These are phyloP conservation scores for Aspidiotus rigidus DNA, from an alignment of 2,888 invertebrate genomes.

Conservation along the genomic window DNA sequence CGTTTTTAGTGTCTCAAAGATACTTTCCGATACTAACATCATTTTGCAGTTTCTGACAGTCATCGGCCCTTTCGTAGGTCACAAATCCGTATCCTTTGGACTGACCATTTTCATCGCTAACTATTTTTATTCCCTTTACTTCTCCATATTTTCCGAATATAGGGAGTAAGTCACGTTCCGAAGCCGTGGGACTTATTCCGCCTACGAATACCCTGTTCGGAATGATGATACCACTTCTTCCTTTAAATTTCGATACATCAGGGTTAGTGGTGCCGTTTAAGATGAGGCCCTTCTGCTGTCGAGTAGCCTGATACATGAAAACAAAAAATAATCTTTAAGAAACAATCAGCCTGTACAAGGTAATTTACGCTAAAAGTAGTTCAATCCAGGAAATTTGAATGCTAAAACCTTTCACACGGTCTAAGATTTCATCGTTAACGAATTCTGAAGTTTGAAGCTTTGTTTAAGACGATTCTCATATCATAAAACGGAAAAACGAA, in stretches of 20 bases:
- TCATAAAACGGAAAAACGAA: no score
- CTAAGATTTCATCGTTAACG: no score
- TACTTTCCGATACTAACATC: conserved; percentile 48
- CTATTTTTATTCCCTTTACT: conserved; percentile 86
- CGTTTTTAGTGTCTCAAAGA: background rate
- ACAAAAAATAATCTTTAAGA: conserved; percentile 11
- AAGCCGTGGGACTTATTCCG: conserved; percentile 85
- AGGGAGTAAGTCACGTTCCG: conserved; percentile 81
- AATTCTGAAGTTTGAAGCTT: no score
- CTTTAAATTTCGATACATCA: conserved; percentile 16
- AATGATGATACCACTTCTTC: conserved; percentile 49
- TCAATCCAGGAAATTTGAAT: no score
- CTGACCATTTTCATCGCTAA: conserved; percentile 86
- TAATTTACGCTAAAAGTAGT: no score
- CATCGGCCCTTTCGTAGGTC: conserved; percentile 78
- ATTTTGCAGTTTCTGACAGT: conserved; percentile 63
- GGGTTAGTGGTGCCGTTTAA: conserved; percentile 13
- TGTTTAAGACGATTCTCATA: no score
- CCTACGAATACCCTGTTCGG: conserved; percentile 95
- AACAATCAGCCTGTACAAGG: background rate
- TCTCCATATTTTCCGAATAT: conserved; percentile 84
- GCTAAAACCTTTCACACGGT: no score
- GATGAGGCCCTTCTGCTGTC: conserved; percentile 15
- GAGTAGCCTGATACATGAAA: conserved; percentile 16
- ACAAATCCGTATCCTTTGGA: conserved; percentile 89